Conservation (phyloP, 2,113 vertebrate species). For the Planiliza haematocheilus region DNA sequence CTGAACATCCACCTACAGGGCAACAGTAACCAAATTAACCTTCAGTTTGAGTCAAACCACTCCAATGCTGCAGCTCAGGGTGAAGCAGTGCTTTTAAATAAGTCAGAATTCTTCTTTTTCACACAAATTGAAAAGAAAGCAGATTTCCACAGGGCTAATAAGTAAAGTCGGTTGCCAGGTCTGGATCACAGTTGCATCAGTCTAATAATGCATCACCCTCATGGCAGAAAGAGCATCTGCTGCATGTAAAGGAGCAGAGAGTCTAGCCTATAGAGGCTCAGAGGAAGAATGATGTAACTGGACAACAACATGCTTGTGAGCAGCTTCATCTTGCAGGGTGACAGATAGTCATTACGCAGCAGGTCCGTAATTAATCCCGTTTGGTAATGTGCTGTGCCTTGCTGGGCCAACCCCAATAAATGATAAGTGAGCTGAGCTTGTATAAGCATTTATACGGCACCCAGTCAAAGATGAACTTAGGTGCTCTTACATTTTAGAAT, state of each 20-base stretch:
- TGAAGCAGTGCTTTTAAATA: neutral
- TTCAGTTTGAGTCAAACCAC: neutral
- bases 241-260: constrained; percentile 66
- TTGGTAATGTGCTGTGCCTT: constrained; percentile 18
- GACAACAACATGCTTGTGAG: constrained; percentile 52
- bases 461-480: constrained; percentile 3
- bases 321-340: constrained; percentile 51
- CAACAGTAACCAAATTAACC: neutral
- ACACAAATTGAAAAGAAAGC: constrained; percentile 23
- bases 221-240: constrained; percentile 47
- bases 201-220: constrained; percentile 65
- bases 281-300: constrained; percentile 68
- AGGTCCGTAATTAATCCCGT: constrained; percentile 65
- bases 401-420: constrained; percentile 30
- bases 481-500: neutral
- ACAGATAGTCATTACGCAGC: constrained; percentile 56
- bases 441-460: constrained; percentile 2
- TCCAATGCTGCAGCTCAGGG: neutral
- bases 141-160: constrained; percentile 27
- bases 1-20: neutral
- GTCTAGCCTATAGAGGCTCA: constrained; percentile 14
- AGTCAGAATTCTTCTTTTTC: constrained; percentile 22
- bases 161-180: constrained; percentile 65
- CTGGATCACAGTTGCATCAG: constrained; percentile 78
- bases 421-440: constrained; percentile 9